phyloP scores from a whole-genome alignment of 2,113 vertebrate genomes.

The Neoarius graeffei region DNA sequence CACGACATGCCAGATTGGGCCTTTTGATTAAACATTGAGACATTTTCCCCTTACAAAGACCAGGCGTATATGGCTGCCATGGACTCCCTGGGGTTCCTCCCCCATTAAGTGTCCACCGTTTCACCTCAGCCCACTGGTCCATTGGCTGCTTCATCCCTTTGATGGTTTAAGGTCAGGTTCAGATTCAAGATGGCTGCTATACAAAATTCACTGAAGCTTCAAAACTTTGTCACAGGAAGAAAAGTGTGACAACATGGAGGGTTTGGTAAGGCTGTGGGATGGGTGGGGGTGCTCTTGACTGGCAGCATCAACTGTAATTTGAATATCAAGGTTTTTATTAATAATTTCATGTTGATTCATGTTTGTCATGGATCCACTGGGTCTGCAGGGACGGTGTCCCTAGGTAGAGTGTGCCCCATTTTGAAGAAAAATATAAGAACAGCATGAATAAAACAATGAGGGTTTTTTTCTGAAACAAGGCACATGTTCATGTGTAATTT shows the following conservation, averaged over 20 bases:
- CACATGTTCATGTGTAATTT: slow-evolving; percentile 57
- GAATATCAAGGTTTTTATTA: slow-evolving; percentile 60
- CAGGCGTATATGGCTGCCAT: slow-evolving; percentile 41
- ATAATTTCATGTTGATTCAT: slow-evolving; percentile 65
- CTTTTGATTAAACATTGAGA: slow-evolving; percentile 68
- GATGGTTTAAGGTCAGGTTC: slow-evolving; percentile 33
- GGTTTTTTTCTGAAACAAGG: slow-evolving; percentile 42
- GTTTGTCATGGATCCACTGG: slow-evolving; percentile 59
- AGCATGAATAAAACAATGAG: slow-evolving; percentile 63
- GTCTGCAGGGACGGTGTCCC: slow-evolving; percentile 57
- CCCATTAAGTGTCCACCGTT: slow-evolving; percentile 40
- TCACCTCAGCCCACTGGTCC: background rate
- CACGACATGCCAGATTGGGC: slow-evolving; percentile 52
- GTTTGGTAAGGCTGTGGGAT: slow-evolving; percentile 37
- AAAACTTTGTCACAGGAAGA: slow-evolving; percentile 21
- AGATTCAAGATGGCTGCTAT: slow-evolving; percentile 24
- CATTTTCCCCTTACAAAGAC: slow-evolving; percentile 54
- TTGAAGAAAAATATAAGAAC: slow-evolving; percentile 55
- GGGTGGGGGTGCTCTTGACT: slow-evolving; percentile 54
- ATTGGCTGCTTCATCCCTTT: slow-evolving; percentile 36
- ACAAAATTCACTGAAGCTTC: slow-evolving; percentile 3
- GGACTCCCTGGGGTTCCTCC: slow-evolving; percentile 48
- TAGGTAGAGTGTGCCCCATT: slow-evolving; percentile 49
- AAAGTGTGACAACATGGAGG: slow-evolving; percentile 42
- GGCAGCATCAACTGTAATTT: slow-evolving; percentile 55